A percentile compares a stretch with the other conserved stretches of the same genome.
Evolutionary conservation across 1,140 invertebrate species (phyloP).

Genomic region (Pseudobourletiella spinata): DNA sequence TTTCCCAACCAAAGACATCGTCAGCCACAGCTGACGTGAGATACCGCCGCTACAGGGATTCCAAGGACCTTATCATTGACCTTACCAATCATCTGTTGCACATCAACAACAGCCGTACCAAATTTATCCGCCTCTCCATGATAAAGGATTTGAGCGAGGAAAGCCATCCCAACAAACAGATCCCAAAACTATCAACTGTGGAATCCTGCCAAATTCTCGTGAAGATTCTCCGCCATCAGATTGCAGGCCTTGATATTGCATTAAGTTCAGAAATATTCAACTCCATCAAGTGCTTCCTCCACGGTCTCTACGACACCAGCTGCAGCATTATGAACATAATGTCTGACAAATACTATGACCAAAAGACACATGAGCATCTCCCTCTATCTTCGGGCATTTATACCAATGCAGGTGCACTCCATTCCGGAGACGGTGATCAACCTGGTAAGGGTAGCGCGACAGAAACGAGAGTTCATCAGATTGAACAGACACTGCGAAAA

Average conservation of each 20-base stretch:
- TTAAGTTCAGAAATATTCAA: background rate
- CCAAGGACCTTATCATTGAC: background rate
- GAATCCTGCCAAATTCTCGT: background rate
- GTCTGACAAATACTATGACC: conserved; percentile 1
- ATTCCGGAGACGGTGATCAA: background rate
- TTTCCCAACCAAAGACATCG: too few relatives aligned
- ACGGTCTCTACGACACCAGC: background rate
- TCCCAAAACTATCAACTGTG: background rate
- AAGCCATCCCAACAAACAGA: background rate
- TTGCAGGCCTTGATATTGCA: conserved; percentile 2
- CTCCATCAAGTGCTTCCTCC: conserved; percentile 1
- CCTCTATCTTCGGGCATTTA: background rate
- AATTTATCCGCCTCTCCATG: background rate
- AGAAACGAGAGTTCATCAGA: background rate
- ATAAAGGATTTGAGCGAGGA: background rate
- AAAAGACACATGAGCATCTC: background rate
- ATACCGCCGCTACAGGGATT: background rate
- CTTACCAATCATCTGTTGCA: background rate
- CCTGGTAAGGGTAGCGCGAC: background rate
- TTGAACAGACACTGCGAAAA: background rate
- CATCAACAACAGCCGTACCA: background rate
- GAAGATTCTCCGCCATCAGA: conserved; percentile 1
- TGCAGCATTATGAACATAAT: conserved; percentile 1
- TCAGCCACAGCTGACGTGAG: too few relatives aligned
- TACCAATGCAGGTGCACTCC: background rate